These are phyloP conservation scores for Eubasilissa regina DNA, from an alignment of 1,140 invertebrate species.

Conservation along the genomic window DNA sequence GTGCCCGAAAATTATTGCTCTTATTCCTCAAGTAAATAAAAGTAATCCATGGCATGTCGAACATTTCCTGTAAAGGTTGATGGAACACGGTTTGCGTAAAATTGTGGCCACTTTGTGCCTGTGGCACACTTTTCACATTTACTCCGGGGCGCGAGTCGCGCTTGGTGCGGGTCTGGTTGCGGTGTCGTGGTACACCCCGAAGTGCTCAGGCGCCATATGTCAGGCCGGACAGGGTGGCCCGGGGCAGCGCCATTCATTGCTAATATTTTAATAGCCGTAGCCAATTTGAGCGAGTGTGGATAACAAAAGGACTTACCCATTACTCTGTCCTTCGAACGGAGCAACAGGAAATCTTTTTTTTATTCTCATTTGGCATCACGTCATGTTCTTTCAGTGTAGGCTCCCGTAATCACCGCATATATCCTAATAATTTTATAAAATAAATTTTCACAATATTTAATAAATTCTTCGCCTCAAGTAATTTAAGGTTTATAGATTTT, in stretches of 20 bases:
- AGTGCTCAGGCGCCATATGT: constrained; percentile 40
- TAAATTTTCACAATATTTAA: no score
- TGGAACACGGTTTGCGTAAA: no score
- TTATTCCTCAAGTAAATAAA: no score
- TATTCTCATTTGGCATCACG: background rate
- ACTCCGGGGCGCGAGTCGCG: background rate
- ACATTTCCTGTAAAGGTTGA: no score
- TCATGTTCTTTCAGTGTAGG: no score
- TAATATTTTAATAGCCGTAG: constrained; percentile 32
- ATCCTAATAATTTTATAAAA: no score
- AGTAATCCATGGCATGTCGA: no score
- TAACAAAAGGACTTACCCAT: constrained; percentile 22
- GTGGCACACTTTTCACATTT: background rate
- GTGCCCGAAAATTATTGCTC: no score
- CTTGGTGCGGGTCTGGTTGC: background rate
- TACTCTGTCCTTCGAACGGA: constrained; percentile 27
- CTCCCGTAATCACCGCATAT: no score
- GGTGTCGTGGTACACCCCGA: background rate
- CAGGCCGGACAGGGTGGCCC: constrained; percentile 5
- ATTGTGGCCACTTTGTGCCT: no score
- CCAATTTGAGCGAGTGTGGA: constrained; percentile 36
- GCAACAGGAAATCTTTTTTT: constrained; percentile 33
- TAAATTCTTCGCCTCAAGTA: no score
- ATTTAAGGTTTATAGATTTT: no score
- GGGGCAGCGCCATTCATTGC: constrained; percentile 31